A percentile compares a stretch with the other conserved stretches of the same genome.
Conservation (phyloP, 23 tunicate genomes). For the Styela clava region DNA sequence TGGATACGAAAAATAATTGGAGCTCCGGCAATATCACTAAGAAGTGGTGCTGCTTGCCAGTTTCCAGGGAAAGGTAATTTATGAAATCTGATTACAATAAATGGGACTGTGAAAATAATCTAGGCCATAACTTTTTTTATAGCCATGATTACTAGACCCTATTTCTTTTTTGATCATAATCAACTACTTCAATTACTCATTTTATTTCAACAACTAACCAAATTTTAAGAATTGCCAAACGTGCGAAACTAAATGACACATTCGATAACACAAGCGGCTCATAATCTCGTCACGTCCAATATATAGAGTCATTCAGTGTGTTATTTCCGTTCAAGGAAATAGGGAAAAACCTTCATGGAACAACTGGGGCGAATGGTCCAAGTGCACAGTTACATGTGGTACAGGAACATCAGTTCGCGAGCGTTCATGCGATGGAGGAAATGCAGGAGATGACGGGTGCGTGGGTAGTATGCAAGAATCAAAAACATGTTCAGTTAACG, state of each 20-base stretch:
- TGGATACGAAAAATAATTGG: constrained; percentile 13
- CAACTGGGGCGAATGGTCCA: constrained; percentile 31
- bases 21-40: background rate
- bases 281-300: too few relatives aligned
- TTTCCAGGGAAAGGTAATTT: constrained; percentile 4
- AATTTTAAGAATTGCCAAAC: too few relatives aligned
- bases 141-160: too few relatives aligned
- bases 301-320: too few relatives aligned
- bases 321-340: background rate
- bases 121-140: too few relatives aligned
- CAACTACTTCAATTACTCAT: too few relatives aligned
- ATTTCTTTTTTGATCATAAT: too few relatives aligned
- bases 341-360: constrained; percentile 7
- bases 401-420: background rate
- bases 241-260: too few relatives aligned
- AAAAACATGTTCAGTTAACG: background rate
- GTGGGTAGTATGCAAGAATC: constrained; percentile 2
- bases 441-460: background rate
- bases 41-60: background rate
- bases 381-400: constrained; percentile 31
- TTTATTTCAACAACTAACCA: too few relatives aligned
- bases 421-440: constrained; percentile 8
- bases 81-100: too few relatives aligned
- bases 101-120: too few relatives aligned
- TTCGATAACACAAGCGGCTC: too few relatives aligned